Evolutionary conservation across 2,113 vertebrate genomes (phyloP), one percentile per base, ranked within the genome.

Genomic region (Oncorhynchus mykiss): DNA sequence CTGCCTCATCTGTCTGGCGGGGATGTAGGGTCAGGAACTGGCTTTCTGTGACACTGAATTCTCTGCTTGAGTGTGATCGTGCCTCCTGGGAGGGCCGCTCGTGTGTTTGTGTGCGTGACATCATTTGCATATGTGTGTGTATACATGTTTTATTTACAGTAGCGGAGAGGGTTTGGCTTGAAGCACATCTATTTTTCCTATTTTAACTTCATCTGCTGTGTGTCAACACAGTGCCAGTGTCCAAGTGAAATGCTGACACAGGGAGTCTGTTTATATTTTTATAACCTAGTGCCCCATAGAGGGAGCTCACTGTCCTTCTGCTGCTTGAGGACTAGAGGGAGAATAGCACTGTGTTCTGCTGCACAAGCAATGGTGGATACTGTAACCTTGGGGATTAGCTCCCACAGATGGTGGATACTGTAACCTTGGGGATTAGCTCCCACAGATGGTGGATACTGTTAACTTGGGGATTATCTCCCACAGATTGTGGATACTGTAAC

Each of bases 1-100:
- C 90, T 92, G 91, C 90, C 87, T 88, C 87, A 82, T 72, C 84
- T 89, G 88, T 91, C 88, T 91, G 75, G 80, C 90, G 78, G 86
- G 84, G 86, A 85, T 89, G 89, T 84, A 85, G 91, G 90, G 87
- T 91, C 90, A 86, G 87, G 87, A 78, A 88, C 31, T 24, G 89
- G 86, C 88, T 90, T 83, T 81, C 84, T 91, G 91, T 91, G 91
- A 92, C 90, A 91, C 87, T 85, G 86, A 90, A 91, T 92, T 91
- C 88, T 91, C 90, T 92, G 86, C 90, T 73, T 80, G 89, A 91
- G 90, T 91, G 89, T 92, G 87, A 91, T 87, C 85, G 80, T 91
- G 91, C 89, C 91, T 91, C 87, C 90, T 91, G 88, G 90, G 85
- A 88, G 85, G 79, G 77, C 82, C 72, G 78, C 84, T 90, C 82